A percentile compares a stretch with the other conserved stretches of the same genome.
These are phyloP conservation scores for Diadema setosum DNA, from an alignment of 35 echinoderm and acorn worm genomes.

Conservation along the genomic window DNA sequence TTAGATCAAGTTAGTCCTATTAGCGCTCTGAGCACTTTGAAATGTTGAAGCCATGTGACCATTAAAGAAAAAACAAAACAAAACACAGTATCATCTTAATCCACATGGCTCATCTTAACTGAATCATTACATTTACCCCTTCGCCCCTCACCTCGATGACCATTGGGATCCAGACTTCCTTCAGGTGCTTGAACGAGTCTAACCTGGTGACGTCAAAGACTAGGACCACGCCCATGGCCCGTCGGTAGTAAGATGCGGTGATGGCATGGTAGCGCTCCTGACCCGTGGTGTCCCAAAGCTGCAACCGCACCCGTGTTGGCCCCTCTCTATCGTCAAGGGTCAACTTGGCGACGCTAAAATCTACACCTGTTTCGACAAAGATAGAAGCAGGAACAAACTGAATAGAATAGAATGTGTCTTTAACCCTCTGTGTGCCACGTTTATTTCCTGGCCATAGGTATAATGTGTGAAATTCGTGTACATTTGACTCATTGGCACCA, in stretches of 20 bases:
- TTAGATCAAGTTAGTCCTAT: no score
- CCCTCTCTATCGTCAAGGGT: slow-evolving; percentile 19
- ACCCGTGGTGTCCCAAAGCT: slow-evolving; percentile 93
- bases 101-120: no score
- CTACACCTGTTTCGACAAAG: slow-evolving; percentile 50
- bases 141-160: slow-evolving; percentile 76
- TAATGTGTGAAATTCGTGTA: no score
- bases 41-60: no score
- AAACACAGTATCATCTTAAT: no score
- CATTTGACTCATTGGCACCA: no score
- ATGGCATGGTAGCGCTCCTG: slow-evolving; percentile 94
- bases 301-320: slow-evolving; percentile 45
- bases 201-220: slow-evolving; percentile 86
- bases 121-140: no score
- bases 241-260: slow-evolving; percentile 76
- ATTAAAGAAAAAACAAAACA: no score
- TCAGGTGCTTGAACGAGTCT: slow-evolving; percentile 47
- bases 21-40: no score
- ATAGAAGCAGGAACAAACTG: background rate
- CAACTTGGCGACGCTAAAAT: slow-evolving; percentile 84
- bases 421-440: no score
- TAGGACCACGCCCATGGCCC: slow-evolving; percentile 86
- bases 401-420: background rate
- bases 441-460: no score
- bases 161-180: slow-evolving; percentile 67